Evolutionary conservation across 2,113 vertebrate genomes (phyloP), one percentile per base, ranked within the genome.

Genomic region (Corynorhinus townsendii): DNA sequence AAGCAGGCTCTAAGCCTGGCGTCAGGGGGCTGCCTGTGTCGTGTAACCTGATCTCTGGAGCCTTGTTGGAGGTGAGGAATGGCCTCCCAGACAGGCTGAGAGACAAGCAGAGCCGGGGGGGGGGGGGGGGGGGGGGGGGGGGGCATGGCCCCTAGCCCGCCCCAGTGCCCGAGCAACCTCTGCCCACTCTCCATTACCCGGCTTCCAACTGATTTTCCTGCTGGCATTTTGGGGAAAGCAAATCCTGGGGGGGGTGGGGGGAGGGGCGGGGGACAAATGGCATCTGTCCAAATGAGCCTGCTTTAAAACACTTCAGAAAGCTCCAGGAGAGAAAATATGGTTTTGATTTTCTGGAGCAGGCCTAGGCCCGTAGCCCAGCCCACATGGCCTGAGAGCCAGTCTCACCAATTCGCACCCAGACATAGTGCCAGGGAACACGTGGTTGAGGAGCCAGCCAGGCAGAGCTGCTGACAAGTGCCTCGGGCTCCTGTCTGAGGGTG

Each of bases 311-410:
- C 73, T n/a, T 43, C 20, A 77, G 52, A 82, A 92, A 90, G 35
- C 83, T 92, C 83, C 86, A 49, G 52, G 73, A 91, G 40, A 95
- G 64, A 75, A 92, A 96, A 87, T 73, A 15, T 73, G 83, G 79
- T 95, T 96, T 94, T 93, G 89, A 94, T 95, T 93, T 95, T 77
- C 62, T 69, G 73, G 47, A 81, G 20, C 75, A 22, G 62, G 66
- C 38, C 0, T 11, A 71, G 68, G 81, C 33, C 84, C 82, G 49
- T 9, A 75, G 64, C 82, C 52, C 33, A 62, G 89, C 79, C 84
- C 90, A 28, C 15, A 19, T 0, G 4, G 91, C 59, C 93, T 7
- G 12, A 88, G 66, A 89, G 43, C 43, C 64, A 15, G 59, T 56
- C 77, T 69, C 38, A 0, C 28, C 2, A 2, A 45, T 82, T 73